phyloP scores from a whole-genome alignment of 2,797 vertebrate genomes.

The Triplophysa yarkandensis region DNA sequence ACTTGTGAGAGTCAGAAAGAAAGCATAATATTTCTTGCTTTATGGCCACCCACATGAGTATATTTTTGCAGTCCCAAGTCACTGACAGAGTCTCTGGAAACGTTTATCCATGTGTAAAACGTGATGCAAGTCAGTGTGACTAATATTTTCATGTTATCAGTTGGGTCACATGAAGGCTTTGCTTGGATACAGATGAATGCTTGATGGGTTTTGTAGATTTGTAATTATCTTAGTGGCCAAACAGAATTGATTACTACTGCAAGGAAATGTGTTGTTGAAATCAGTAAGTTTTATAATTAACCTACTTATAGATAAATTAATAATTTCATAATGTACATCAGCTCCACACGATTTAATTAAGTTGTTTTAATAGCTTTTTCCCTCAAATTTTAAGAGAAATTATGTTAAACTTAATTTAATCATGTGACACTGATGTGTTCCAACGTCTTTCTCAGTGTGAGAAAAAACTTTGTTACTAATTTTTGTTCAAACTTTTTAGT shows the following conservation, averaged over 20 bases:
- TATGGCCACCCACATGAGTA: constrained; percentile 71
- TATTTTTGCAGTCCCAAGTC: constrained; percentile 41
- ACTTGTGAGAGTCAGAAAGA: constrained; percentile 65
- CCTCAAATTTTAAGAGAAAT: too few species aligned
- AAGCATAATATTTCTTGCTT: constrained; percentile 71
- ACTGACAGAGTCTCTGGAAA: constrained; percentile 13
- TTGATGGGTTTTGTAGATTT: constrained; percentile 54
- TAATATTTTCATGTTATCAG: neutral
- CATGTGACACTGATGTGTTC: too few species aligned
- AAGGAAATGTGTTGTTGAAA: too few species aligned
- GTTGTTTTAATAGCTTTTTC: too few species aligned
- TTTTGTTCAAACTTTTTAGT: too few species aligned
- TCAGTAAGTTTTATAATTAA: too few species aligned
- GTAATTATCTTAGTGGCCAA: constrained; percentile 62
- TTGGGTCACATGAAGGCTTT: neutral
- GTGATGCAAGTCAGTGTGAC: constrained; percentile 8
- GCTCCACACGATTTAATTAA: too few species aligned
- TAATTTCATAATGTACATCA: too few species aligned
- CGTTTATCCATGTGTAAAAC: constrained; percentile 3
- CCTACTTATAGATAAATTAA: too few species aligned
- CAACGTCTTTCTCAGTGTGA: too few species aligned
- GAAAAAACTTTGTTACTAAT: too few species aligned
- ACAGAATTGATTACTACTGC: constrained; percentile 44
- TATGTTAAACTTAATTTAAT: too few species aligned
- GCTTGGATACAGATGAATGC: constrained; percentile 20